phyloP scores from a whole-genome alignment of 2,113 vertebrate species.

The Eleginops maclovinus region DNA sequence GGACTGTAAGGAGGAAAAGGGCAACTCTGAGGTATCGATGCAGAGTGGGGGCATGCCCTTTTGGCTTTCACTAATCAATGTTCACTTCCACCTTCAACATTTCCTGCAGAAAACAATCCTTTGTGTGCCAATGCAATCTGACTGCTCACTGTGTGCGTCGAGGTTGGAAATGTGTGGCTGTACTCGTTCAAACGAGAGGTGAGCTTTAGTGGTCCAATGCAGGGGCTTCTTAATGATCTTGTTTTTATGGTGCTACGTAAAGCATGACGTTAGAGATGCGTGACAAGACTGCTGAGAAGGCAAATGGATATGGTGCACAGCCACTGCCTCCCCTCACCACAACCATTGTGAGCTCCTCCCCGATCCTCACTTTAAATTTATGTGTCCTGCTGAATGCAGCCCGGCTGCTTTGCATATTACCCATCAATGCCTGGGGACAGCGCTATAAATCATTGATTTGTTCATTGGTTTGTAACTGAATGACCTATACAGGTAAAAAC shows the following conservation, averaged over 20 bases:
- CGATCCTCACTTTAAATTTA: slow-evolving; percentile 67
- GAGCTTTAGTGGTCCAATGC: slow-evolving; percentile 37
- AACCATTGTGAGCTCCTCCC: slow-evolving; percentile 44
- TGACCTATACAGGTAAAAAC: slow-evolving; percentile 42
- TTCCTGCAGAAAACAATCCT: slow-evolving; percentile 44
- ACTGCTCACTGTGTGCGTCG: neutral
- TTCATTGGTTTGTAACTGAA: slow-evolving; percentile 50
- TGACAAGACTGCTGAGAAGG: slow-evolving; percentile 73
- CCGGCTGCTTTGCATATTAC: slow-evolving; percentile 74
- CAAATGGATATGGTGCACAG: slow-evolving; percentile 56
- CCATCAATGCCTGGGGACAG: slow-evolving; percentile 39
- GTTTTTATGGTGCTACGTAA: slow-evolving; percentile 62
- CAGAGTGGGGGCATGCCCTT: slow-evolving; percentile 46
- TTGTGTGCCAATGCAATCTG: neutral
- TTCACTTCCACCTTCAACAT: slow-evolving; percentile 67
- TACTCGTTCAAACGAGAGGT: slow-evolving; percentile 35
- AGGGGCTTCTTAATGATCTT: slow-evolving; percentile 68
- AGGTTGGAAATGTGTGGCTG: slow-evolving; percentile 8
- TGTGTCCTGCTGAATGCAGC: slow-evolving; percentile 64
- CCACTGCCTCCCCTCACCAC: slow-evolving; percentile 39
- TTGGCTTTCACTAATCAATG: slow-evolving; percentile 64
- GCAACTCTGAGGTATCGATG: slow-evolving; percentile 60
- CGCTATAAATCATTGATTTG: slow-evolving; percentile 52
- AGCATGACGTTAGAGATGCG: slow-evolving; percentile 56
- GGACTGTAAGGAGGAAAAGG: slow-evolving; percentile 53